Evolutionary conservation across 2,888 invertebrate species (phyloP), one percentile per base, ranked within the genome.

Genomic region (Chalcis sispes): DNA sequence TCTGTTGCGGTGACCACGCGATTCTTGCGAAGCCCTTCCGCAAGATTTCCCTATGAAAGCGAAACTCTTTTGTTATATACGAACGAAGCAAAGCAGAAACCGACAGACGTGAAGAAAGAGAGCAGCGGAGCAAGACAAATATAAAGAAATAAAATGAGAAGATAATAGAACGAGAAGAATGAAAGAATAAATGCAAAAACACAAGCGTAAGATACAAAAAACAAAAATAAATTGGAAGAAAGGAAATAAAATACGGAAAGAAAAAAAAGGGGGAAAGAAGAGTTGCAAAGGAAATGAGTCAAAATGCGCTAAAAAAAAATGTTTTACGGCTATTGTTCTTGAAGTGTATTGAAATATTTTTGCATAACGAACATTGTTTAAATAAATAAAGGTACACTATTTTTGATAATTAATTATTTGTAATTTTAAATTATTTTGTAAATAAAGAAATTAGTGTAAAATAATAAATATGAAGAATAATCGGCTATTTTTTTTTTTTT

Each of bases 21-120:
- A 13, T 42, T n/a, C 46, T 7, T 13, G 56, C 46, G 29, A 10
- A 20, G 29, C 48, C 48, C 67, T 66, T 67, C 71, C 61, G 62
- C 42, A 27, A 76, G 61, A 72, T 76, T 72, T 72, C 29, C 76
- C 62, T 72, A 67, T 67, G 67, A 72, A 76, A 72, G 72, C 62
- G 54, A 62, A 72, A 67, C 67, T 76, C 62, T 72, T 76, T 76
- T 58, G 36, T n/a, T 71, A 36, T 66, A 66, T 61, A 58, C 48
- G 65, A 27, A 2, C 42, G 15, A 15, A 13, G 13, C 50, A 66
- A 64, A 64, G 42, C 27, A 29, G 10, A 20, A 25, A 29, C 29
- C 10, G 58, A n/a, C 67, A 18, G 15, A 8, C 15, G 29, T n/a
- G n/a, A n/a, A n/a, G 8, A 40, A 20, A 27, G 25, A 59, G 7